Conservation (phyloP, 1,140 invertebrate genomes). For the Eriosoma lanigerum region DNA sequence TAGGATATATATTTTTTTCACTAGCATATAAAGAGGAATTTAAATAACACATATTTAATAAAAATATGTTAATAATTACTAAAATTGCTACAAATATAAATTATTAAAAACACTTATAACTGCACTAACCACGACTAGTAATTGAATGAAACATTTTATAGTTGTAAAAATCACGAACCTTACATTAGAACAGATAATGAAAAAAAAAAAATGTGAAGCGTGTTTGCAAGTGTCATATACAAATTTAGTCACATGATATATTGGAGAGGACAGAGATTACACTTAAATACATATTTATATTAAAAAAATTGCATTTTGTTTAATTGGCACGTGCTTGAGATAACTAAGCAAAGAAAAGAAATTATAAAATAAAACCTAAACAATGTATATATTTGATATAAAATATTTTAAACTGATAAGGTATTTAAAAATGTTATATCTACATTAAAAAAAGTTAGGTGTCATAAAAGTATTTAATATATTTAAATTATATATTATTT, state of each 20-base stretch:
- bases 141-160: constrained; percentile 9
- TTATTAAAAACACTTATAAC: neutral
- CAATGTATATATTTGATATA: neutral
- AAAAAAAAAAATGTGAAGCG: neutral
- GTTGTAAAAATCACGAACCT: constrained; percentile 24
- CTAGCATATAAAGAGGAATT: constrained; percentile 31
- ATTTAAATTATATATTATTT: too few species aligned
- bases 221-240: constrained; percentile 20
- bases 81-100: neutral
- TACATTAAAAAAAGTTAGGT: too few species aligned
- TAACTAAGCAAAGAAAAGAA: constrained; percentile 26
- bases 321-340: constrained; percentile 39
- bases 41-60: constrained; percentile 12
- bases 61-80: neutral
- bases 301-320: neutral
- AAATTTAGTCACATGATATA: constrained; percentile 39
- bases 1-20: constrained; percentile 4
- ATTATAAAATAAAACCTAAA: constrained; percentile 37
- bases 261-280: constrained; percentile 32
- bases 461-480: too few species aligned
- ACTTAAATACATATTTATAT: neutral
- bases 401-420: constrained; percentile 31
- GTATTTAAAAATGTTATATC: neutral
- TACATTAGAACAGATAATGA: neutral
- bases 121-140: neutral